A percentile compares a stretch with the other conserved stretches of the same genome.
Evolutionary conservation across 2,113 vertebrate genomes (phyloP).

Genomic region (Sapayoa aenigma): DNA sequence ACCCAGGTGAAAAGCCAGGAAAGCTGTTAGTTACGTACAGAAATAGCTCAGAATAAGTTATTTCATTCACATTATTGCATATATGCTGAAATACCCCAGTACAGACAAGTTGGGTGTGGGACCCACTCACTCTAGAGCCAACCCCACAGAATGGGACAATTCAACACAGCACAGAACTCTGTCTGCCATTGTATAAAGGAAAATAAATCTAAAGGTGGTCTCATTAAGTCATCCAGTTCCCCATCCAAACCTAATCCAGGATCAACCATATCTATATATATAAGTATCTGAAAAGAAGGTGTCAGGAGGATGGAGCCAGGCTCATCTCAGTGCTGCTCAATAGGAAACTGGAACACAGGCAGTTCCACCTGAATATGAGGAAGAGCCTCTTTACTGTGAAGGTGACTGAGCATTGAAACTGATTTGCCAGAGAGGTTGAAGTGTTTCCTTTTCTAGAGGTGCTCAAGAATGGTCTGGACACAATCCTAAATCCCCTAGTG

Average conservation of each 20-base stretch:
- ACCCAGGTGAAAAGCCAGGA: background rate
- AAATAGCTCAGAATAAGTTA: background rate
- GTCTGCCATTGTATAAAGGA: background rate
- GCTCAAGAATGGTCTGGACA: rapidly evolving
- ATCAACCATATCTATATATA: rapidly evolving
- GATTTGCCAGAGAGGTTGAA: background rate
- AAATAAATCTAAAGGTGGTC: background rate
- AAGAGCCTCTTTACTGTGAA: background rate
- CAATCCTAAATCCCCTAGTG: background rate
- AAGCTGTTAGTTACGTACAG: background rate
- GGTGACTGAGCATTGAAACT: background rate
- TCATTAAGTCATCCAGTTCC: background rate
- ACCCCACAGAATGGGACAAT: rapidly evolving
- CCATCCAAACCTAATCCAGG: background rate
- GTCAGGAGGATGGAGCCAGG: background rate
- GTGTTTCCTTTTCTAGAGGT: background rate
- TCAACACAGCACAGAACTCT: background rate
- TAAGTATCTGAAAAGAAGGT: background rate
- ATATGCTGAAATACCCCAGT: background rate
- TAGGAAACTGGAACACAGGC: background rate
- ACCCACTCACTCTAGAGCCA: background rate
- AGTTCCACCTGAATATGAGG: background rate
- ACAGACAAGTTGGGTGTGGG: background rate
- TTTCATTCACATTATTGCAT: background rate
- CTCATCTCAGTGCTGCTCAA: background rate